A percentile compares a stretch with the other conserved stretches of the same genome.
These are phyloP conservation scores for Petrolisthes cinctipes DNA, from an alignment of 2,888 invertebrate species.

Conservation along the genomic window DNA sequence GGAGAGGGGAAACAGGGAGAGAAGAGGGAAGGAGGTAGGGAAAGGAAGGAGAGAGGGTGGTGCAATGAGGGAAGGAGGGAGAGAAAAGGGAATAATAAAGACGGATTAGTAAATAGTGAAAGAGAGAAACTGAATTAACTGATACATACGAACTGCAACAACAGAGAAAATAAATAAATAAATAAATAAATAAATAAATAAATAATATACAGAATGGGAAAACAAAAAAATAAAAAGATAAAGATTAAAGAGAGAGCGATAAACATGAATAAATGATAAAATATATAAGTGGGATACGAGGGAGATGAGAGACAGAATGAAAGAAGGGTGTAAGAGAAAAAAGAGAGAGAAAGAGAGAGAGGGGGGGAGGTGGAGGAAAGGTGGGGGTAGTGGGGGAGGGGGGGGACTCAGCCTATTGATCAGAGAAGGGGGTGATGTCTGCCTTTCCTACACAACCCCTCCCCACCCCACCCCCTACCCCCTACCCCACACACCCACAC, in stretches of 20 bases:
- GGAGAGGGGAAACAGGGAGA: background rate
- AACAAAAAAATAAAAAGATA: no score
- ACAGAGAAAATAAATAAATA: no score
- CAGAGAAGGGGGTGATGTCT: conserved; percentile 23
- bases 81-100: background rate
- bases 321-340: background rate
- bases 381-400: background rate
- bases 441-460: background rate
- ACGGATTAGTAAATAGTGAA: background rate
- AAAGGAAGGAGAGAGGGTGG: background rate
- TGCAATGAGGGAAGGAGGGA: background rate
- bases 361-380: background rate
- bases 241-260: no score
- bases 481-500: background rate
- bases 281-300: background rate
- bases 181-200: no score
- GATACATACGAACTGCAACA: no score
- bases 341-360: conserved; percentile 24
- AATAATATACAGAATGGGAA: no score
- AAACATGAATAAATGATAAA: no score
- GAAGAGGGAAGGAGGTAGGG: background rate
- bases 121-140: background rate
- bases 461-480: background rate
- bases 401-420: conserved; percentile 3
- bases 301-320: conserved; percentile 6